A percentile compares a stretch with the other conserved stretches of the same genome.
Conservation (phyloP, 2,113 vertebrate species). For the Heteronetta atricapilla region DNA sequence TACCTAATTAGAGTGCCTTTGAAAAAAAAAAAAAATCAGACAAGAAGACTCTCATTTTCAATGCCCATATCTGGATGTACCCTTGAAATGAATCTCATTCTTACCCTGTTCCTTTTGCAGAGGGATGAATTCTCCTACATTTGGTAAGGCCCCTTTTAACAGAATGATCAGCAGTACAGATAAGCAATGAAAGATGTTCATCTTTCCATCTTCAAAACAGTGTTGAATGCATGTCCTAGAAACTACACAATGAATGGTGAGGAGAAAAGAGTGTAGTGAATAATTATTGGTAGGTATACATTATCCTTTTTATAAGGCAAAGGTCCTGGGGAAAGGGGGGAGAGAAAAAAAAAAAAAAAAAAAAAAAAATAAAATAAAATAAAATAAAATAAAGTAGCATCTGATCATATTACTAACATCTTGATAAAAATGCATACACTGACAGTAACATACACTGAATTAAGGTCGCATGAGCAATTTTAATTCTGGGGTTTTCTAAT, state of each 20-base stretch:
- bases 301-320: not conserved
- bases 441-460: no score
- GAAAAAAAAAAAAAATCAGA: not conserved
- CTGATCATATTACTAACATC: not conserved
- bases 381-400: not conserved
- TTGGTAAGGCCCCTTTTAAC: not conserved
- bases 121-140: not conserved
- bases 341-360: not conserved
- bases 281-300: not conserved
- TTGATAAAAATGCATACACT: not conserved
- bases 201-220: not conserved
- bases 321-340: not conserved
- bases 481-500: not conserved
- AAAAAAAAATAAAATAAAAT: no score
- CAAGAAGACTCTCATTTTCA: not conserved
- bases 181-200: not conserved
- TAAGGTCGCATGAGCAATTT: conserved; percentile 22
- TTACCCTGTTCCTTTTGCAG: not conserved
- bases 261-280: not conserved
- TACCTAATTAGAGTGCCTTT: not conserved
- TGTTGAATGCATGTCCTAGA: not conserved
- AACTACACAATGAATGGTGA: not conserved
- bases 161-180: not conserved
- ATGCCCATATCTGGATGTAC: not conserved
- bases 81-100: not conserved